phyloP scores from a whole-genome alignment of 2,888 invertebrate genomes.

The Altica lythri region DNA sequence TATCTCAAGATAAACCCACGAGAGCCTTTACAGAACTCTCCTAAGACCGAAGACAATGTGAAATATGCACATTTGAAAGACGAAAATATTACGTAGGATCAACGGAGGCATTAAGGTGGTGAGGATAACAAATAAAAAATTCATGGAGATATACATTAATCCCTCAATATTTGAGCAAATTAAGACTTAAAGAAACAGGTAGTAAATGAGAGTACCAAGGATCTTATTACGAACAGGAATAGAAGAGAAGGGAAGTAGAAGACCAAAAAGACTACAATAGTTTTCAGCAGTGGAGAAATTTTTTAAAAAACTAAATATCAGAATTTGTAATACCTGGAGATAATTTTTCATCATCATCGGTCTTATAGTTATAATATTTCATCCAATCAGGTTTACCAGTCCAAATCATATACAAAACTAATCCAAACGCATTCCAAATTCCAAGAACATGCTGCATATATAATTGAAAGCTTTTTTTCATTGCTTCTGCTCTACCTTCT shows the following conservation, averaged over 20 bases:
- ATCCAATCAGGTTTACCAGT: conserved; percentile 72
- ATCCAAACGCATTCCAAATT: conserved; percentile 74
- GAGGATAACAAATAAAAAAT: too few species aligned
- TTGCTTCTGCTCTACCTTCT: conserved; percentile 60
- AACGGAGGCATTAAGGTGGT: too few species aligned
- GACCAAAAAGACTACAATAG: background rate
- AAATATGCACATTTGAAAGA: too few species aligned
- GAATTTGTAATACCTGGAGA: too few species aligned
- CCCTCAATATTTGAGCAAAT: background rate
- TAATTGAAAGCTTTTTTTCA: conserved; percentile 69
- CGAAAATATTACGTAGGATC: too few species aligned
- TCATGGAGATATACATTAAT: background rate
- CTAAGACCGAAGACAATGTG: too few species aligned
- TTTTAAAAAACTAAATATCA: too few species aligned
- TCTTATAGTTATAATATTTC: conserved; percentile 66
- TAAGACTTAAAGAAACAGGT: background rate
- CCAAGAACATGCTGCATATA: too few species aligned
- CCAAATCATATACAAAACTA: conserved; percentile 64
- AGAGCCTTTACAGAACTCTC: too few species aligned
- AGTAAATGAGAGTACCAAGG: background rate
- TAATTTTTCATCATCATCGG: conserved; percentile 62
- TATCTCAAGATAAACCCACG: too few species aligned
- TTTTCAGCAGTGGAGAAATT: too few species aligned
- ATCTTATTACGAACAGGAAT: background rate
- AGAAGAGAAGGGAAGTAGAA: background rate